A percentile compares a stretch with the other conserved stretches of the same genome.
Conservation (phyloP, 2,888 invertebrate species). For the Amblyteles armatorius region DNA sequence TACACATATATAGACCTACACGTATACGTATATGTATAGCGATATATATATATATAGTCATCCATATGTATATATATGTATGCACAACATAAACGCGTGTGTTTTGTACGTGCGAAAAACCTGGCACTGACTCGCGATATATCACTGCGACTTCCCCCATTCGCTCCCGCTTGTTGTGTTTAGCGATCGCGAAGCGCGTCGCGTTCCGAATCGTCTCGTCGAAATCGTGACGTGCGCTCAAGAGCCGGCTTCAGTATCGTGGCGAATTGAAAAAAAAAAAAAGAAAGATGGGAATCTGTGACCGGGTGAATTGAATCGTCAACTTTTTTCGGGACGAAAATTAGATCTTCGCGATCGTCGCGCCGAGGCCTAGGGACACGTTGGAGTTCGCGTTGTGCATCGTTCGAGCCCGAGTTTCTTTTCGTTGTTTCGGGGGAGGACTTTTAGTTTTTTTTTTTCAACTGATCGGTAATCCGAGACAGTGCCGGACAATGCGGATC, state of each 20-base stretch:
- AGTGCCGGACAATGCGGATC: background rate
- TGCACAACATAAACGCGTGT: constrained; percentile 20
- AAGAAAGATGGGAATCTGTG: too few species aligned
- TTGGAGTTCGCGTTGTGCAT: background rate
- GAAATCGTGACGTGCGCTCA: background rate
- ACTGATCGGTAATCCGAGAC: background rate
- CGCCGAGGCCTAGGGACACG: background rate
- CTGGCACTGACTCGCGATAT: background rate
- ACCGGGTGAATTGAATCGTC: background rate
- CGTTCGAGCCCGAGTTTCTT: background rate
- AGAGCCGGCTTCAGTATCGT: background rate
- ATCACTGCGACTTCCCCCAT: background rate
- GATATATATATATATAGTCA: constrained; percentile 8
- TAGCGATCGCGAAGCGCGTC: background rate
- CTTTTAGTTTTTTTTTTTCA: too few species aligned
- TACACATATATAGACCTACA: constrained; percentile 25
- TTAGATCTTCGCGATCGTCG: background rate
- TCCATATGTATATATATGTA: background rate
- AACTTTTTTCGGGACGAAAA: background rate
- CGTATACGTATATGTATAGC: constrained; percentile 22
- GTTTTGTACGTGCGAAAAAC: constrained; percentile 25
- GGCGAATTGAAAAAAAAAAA: background rate
- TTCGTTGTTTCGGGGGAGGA: background rate
- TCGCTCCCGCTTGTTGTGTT: constrained; percentile 4
- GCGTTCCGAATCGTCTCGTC: background rate